Percentiles rank a stretch among this genome's conserved stretches.
Conservation (phyloP, 2,113 vertebrate species). For the Grantiella picta region DNA sequence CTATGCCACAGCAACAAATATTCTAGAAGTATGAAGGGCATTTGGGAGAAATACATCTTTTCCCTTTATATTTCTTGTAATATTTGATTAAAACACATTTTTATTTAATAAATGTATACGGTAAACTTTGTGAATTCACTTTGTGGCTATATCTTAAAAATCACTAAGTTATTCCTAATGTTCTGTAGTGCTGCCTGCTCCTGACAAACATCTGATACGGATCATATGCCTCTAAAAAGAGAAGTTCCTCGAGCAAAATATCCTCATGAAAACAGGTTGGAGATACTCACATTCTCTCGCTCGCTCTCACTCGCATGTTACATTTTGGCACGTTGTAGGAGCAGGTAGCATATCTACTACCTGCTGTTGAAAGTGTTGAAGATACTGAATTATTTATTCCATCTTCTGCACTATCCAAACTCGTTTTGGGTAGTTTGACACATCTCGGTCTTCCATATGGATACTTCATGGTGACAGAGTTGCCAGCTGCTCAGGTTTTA, state of each 20-base stretch:
- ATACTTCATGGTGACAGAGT: conserved; percentile 82
- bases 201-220: conserved; percentile 69
- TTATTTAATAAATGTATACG: neutral
- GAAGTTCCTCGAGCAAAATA: conserved; percentile 70
- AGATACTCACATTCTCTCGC: conserved; percentile 62
- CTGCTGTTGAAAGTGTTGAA: conserved; percentile 82
- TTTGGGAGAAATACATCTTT: conserved; percentile 49
- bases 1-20: conserved; percentile 30
- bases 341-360: conserved; percentile 82
- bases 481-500: conserved; percentile 83
- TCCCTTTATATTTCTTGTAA: neutral
- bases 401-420: conserved; percentile 79
- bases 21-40: neutral
- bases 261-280: conserved; percentile 70
- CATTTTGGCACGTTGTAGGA: conserved; percentile 78
- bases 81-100: neutral
- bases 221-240: conserved; percentile 66
- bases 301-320: conserved; percentile 62
- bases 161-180: conserved; percentile 48
- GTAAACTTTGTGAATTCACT: neutral
- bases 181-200: conserved; percentile 49
- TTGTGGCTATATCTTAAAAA: conserved; percentile 10
- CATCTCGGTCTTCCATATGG: conserved; percentile 84
- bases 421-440: conserved; percentile 82
- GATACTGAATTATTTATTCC: conserved; percentile 85